Percentiles rank a stretch among this genome's conserved stretches.
Conservation (phyloP, 2,888 invertebrate genomes). For the Eucriotettix oculatus region DNA sequence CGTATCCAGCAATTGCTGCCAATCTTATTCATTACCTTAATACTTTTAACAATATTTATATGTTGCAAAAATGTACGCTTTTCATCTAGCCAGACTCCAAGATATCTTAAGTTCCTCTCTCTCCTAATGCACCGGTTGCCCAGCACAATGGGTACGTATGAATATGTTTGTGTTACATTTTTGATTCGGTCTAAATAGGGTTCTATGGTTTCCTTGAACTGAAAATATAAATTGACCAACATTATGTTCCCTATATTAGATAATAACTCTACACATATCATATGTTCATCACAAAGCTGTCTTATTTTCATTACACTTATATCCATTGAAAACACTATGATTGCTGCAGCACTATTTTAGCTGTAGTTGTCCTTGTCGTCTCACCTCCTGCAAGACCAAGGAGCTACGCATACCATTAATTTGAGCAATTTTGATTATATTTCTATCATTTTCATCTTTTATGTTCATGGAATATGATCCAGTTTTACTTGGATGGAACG, state of each 20-base stretch:
- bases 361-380: background rate
- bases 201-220: background rate
- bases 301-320: background rate
- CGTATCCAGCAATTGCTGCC: no score
- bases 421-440: background rate
- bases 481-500: background rate
- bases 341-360: background rate
- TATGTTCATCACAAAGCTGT: background rate
- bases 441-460: background rate
- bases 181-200: background rate
- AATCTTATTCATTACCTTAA: no score
- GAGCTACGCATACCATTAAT: background rate
- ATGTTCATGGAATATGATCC: background rate
- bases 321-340: background rate
- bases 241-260: background rate
- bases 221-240: background rate
- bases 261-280: background rate
- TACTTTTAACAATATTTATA: no score
- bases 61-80: no score
- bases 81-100: no score
- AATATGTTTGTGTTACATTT: no score
- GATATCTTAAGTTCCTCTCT: no score
- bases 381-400: background rate
- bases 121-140: no score
- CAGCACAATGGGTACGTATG: no score